Base-by-base conservation (phyloP, 2,888 invertebrate genomes). In the Encarsia formosa region DNA sequence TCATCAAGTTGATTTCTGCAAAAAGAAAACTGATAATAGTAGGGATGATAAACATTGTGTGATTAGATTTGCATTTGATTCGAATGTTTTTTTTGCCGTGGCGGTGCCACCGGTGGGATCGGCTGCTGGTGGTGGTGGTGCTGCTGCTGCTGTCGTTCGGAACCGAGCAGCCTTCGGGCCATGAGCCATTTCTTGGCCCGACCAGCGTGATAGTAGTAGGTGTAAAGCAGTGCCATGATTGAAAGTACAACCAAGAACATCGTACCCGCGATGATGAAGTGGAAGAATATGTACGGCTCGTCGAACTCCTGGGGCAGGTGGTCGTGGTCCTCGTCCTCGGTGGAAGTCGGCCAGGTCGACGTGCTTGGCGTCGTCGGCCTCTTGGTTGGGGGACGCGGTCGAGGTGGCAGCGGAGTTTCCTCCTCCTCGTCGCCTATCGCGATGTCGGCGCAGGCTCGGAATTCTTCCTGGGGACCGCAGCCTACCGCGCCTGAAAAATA, bases 391-490 rank as follows among this genome's bases (percentile, higher is more conserved):
- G 76, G 77, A 15, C 77, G 65, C 2, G 56, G 42, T 1, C 79
- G 76, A 5, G 79, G 78, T 19, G 74, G 66, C 13, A 65, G 64
- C 1, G 77, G 71, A 51, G 78, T 73, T 23, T 71, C 66, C 40
- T 70, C 67, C 40, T 76, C 77, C 18, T 71, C 67, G 51, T 82
- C 82, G 2, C 83, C 83, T 32, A 92, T 84, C 15, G 85, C 78
- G 38, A 91, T 84, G 65, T 92, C 91, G 0, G 91, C 85, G 61
- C 91, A 91, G 0, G 88, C 87, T 18, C 91, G 80, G 66, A 92
- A 92, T 66, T 91, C 90, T 69, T 92, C 92, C 68, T 92, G 92
- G 0, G 87, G 87, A 0, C 92, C 92, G 66, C 92, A 92, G 0
- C 92, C 92, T 1, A 92, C 86, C 0, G 85, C 86, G 26, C 86